Conservation (phyloP, 2,797 vertebrate genomes). For the Salarias fasciatus region DNA sequence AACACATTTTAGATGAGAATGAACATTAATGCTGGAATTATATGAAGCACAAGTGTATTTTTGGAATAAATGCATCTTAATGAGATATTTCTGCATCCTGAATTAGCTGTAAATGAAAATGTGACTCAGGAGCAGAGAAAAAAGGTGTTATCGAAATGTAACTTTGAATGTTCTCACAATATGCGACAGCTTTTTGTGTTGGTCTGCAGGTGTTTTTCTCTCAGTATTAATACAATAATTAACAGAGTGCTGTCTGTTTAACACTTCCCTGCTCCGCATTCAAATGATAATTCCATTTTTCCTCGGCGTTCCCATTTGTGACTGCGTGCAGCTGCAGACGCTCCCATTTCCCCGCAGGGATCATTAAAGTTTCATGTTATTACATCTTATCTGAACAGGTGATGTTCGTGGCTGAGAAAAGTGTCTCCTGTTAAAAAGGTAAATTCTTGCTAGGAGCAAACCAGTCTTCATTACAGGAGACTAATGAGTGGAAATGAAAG, state of each 20-base stretch:
- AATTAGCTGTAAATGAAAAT: neutral
- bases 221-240: conserved; percentile 21
- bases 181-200: neutral
- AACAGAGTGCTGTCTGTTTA: conserved; percentile 21
- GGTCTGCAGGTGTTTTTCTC: conserved; percentile 13
- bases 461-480: conserved; percentile 73
- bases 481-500: conserved; percentile 80
- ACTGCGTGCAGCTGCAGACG: conserved; percentile 41
- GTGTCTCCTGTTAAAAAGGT: conserved; percentile 53
- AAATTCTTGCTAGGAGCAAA: conserved; percentile 73
- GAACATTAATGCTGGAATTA: neutral
- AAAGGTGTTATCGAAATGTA: neutral
- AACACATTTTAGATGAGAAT: neutral
- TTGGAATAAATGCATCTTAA: neutral
- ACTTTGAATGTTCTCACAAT: neutral
- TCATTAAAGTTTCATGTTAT: conserved; percentile 63
- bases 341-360: conserved; percentile 38
- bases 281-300: conserved; percentile 43
- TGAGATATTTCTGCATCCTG: neutral
- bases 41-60: neutral
- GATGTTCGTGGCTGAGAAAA: conserved; percentile 54
- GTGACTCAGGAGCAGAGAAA: neutral
- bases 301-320: conserved; percentile 36
- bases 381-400: conserved; percentile 62
- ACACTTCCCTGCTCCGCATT: conserved; percentile 36